phyloP scores from a whole-genome alignment of 2,888 invertebrate species.

The Drosophila ezoana region DNA sequence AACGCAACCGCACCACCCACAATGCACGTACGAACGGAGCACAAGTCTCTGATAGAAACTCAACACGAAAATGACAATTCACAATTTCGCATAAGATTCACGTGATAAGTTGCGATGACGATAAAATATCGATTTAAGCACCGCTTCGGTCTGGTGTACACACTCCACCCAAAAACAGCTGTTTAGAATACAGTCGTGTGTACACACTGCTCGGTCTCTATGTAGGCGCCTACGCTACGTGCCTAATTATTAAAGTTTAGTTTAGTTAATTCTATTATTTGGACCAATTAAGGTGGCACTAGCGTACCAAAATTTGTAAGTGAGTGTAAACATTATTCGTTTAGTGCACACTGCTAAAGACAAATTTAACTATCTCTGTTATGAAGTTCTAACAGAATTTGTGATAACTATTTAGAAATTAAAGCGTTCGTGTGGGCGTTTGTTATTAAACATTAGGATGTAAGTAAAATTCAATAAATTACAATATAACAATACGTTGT shows the following conservation, averaged over 20 bases:
- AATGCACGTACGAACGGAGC: conserved; percentile 61
- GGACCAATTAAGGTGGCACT: conserved; percentile 35
- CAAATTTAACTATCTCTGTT: conserved; percentile 5
- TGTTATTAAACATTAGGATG: conserved; percentile 44
- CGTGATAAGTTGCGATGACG: conserved; percentile 56
- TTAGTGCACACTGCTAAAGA: background rate
- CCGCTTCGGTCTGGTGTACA: conserved; percentile 9
- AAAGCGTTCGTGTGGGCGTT: conserved; percentile 26
- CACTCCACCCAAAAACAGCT: conserved; percentile 39
- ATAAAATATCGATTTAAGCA: conserved; percentile 25
- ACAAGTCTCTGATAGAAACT: conserved; percentile 70
- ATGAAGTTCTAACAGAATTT: conserved; percentile 7
- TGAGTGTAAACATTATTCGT: conserved; percentile 7
- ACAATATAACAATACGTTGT: background rate
- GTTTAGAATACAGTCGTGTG: conserved; percentile 26
- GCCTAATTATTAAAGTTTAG: conserved; percentile 61
- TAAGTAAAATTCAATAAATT: background rate
- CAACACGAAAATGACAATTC: conserved; percentile 77
- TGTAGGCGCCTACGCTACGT: conserved; percentile 57
- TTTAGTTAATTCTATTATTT: conserved; percentile 63
- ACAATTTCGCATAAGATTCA: conserved; percentile 62
- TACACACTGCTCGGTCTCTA: conserved; percentile 46
- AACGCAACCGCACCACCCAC: conserved; percentile 77
- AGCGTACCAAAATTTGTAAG: conserved; percentile 49
- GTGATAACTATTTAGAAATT: conserved; percentile 6